These are phyloP conservation scores for Lichenostomus cassidix DNA, from an alignment of 2,113 vertebrate species.

Conservation along the genomic window DNA sequence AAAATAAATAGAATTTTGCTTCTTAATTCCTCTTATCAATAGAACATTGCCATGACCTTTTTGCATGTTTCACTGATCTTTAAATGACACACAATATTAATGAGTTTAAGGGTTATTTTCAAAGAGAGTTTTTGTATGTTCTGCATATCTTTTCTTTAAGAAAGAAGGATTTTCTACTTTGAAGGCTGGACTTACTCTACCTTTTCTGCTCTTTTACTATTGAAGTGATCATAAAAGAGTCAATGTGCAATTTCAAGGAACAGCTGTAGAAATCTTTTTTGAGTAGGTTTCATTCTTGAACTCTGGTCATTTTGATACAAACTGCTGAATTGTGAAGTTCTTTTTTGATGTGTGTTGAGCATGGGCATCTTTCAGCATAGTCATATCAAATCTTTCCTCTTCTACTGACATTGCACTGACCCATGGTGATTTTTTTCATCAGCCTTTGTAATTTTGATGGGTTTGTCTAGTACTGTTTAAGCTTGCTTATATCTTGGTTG, in stretches of 20 bases:
- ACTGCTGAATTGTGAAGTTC: background rate
- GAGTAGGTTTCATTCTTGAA: background rate
- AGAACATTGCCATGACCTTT: background rate
- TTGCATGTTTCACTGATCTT: slow-evolving; percentile 1
- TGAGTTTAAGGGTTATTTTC: background rate
- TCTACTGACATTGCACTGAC: background rate
- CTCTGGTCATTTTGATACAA: background rate
- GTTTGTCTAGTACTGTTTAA: background rate
- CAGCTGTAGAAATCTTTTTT: background rate
- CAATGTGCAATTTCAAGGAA: background rate
- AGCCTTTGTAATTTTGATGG: background rate
- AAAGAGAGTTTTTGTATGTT: background rate
- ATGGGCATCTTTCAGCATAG: background rate
- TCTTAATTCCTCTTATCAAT: background rate
- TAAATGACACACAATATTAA: background rate
- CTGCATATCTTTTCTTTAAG: background rate
- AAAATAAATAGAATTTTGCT: slow-evolving; percentile 27
- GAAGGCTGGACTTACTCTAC: background rate
- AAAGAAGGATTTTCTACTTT: background rate
- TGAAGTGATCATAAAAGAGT: background rate
- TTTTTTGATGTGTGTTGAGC: background rate
- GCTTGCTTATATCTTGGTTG: background rate
- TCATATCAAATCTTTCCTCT: background rate
- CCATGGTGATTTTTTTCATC: background rate
- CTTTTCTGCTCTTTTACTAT: background rate